Percentiles rank a stretch among this genome's conserved stretches.
phyloP scores from a whole-genome alignment of 2,888 invertebrate genomes.

The Chydorus sphaericus region DNA sequence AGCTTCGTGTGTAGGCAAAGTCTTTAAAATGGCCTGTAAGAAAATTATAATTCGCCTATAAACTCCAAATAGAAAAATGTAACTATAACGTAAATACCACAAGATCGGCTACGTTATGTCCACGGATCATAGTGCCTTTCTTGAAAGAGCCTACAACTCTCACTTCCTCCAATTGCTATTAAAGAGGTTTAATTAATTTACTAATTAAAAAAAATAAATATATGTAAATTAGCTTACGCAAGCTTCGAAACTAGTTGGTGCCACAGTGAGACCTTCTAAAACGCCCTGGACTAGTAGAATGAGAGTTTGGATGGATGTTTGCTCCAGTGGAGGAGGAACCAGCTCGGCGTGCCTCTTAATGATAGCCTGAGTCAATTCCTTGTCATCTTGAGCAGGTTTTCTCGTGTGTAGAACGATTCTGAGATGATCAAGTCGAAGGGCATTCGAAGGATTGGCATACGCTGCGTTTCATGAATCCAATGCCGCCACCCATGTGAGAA shows the following conservation, averaged over 20 bases:
- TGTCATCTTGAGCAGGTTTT: conserved; percentile 65
- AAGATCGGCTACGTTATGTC: conserved; percentile 88
- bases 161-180: conserved; percentile 77
- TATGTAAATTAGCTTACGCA: conserved; percentile 49
- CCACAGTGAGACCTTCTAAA: conserved; percentile 82
- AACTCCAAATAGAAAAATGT: too few relatives aligned
- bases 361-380: conserved; percentile 68
- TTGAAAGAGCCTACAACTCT: conserved; percentile 95
- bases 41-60: too few relatives aligned
- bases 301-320: conserved; percentile 79
- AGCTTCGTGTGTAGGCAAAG: conserved; percentile 87
- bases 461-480: too few relatives aligned
- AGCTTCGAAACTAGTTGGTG: conserved; percentile 84
- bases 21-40: conserved; percentile 88
- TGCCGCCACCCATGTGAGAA: too few relatives aligned
- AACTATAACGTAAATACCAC: too few relatives aligned
- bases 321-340: conserved; percentile 77
- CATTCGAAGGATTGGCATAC: conserved; percentile 30
- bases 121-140: conserved; percentile 92
- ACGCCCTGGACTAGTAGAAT: conserved; percentile 91
- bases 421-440: conserved; percentile 78
- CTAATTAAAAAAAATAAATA: too few relatives aligned
- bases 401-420: conserved; percentile 76
- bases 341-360: conserved; percentile 83
- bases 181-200: neutral